Conservation (phyloP, 1,140 invertebrate species). For the Drosophila pandora region DNA sequence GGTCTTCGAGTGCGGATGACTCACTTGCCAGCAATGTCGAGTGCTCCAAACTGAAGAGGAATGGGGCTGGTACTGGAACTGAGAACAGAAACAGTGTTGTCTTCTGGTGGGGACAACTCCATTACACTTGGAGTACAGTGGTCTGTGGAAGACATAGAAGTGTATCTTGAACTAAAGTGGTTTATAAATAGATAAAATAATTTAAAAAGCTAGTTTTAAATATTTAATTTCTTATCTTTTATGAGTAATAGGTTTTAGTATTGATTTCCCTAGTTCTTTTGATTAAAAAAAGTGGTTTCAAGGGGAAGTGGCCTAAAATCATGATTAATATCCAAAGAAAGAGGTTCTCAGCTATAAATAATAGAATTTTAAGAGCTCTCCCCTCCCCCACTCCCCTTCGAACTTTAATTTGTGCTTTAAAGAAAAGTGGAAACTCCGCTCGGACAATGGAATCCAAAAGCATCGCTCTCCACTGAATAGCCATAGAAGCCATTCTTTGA, state of each 20-base stretch:
- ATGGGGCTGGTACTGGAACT: neutral
- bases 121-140: slow-evolving; percentile 22
- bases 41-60: neutral
- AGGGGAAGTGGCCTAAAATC: slow-evolving; percentile 26
- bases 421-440: slow-evolving; percentile 24
- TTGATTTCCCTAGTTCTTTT: neutral
- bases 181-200: too few species aligned
- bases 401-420: slow-evolving; percentile 43
- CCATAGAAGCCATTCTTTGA: slow-evolving; percentile 32
- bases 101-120: slow-evolving; percentile 34
- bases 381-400: neutral
- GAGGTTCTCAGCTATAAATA: slow-evolving; percentile 34
- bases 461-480: slow-evolving; percentile 26
- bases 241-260: neutral
- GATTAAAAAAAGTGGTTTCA: slow-evolving; percentile 21
- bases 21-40: slow-evolving; percentile 39
- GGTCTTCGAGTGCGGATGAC: slow-evolving; percentile 41
- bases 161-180: neutral
- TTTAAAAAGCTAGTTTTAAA: too few species aligned
- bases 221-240: neutral
- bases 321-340: slow-evolving; percentile 44
- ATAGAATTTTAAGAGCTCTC: slow-evolving; percentile 41
- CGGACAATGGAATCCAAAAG: slow-evolving; percentile 29
- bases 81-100: slow-evolving; percentile 20
- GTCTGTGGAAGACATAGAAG: neutral